Conservation (phyloP, 1,140 invertebrate genomes). For the Druon quercuslanigerum region DNA sequence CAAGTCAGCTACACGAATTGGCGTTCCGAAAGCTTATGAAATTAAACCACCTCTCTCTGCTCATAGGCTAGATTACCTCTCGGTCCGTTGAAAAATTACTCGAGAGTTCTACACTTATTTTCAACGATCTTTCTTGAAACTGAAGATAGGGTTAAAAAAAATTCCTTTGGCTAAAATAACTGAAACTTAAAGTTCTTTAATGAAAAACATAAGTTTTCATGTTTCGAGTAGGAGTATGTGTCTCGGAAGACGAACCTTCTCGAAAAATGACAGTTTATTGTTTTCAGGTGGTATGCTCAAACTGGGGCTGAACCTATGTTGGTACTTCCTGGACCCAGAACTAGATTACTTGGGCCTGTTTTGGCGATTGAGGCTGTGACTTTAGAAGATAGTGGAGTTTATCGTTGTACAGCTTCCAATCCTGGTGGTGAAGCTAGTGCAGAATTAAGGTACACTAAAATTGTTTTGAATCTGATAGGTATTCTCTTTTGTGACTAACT, state of each 20-base stretch:
- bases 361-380: conserved; percentile 84
- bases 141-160: not conserved
- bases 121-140: not conserved
- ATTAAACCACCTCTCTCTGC: conserved; percentile 48
- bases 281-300: conserved; percentile 81
- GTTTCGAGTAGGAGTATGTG: not conserved
- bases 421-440: conserved; percentile 82
- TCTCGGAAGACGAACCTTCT: conserved; percentile 3
- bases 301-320: conserved; percentile 80
- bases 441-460: conserved; percentile 74
- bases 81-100: conserved; percentile 50
- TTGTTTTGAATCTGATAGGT: no score
- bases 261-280: conserved; percentile 40
- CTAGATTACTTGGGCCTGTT: conserved; percentile 81
- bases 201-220: not conserved
- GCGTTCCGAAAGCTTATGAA: conserved; percentile 47
- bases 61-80: conserved; percentile 36
- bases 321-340: conserved; percentile 80
- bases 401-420: conserved; percentile 83
- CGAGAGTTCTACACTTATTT: not conserved
- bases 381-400: conserved; percentile 82
- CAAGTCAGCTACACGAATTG: conserved; percentile 48
- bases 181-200: not conserved
- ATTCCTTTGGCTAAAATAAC: not conserved
- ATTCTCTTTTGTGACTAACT: not conserved